Evolutionary conservation across 2,797 vertebrate genomes (phyloP).

Genomic region (Stomatorhinus walkeri): DNA sequence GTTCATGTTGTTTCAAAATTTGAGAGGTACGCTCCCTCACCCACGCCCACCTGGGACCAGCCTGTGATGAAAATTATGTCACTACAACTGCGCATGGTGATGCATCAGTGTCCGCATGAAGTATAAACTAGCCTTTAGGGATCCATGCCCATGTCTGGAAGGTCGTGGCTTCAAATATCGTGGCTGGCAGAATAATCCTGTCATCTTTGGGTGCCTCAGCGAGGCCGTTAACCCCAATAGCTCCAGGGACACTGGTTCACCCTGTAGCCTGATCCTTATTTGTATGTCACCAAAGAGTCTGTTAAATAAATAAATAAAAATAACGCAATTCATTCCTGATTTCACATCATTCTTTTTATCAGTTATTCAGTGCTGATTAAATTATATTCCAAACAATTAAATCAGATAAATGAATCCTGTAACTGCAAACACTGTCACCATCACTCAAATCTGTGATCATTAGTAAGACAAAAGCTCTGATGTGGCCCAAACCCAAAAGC

Average conservation of each 20-base stretch:
- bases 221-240: neutral
- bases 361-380: slow-evolving; percentile 49
- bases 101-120: neutral
- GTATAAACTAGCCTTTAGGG: neutral
- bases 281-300: neutral
- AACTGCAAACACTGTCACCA: slow-evolving; percentile 32
- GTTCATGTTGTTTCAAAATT: neutral
- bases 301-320: neutral
- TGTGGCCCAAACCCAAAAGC: slow-evolving; percentile 56
- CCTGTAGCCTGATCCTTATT: neutral
- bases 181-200: neutral
- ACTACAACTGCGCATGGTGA: neutral
- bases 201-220: neutral
- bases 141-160: neutral
- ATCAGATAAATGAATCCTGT: slow-evolving; percentile 42
- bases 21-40: neutral
- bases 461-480: slow-evolving; percentile 58
- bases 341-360: slow-evolving; percentile 36
- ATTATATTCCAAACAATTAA: slow-evolving; percentile 54
- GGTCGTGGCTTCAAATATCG: neutral
- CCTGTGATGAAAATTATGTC: neutral
- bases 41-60: neutral
- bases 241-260: neutral
- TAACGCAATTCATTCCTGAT: neutral
- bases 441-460: slow-evolving; percentile 48